Percentiles rank a stretch among this genome's conserved stretches.
These are phyloP conservation scores for Drosophila obscura DNA, from an alignment of 1,140 invertebrate genomes.

Conservation along the genomic window DNA sequence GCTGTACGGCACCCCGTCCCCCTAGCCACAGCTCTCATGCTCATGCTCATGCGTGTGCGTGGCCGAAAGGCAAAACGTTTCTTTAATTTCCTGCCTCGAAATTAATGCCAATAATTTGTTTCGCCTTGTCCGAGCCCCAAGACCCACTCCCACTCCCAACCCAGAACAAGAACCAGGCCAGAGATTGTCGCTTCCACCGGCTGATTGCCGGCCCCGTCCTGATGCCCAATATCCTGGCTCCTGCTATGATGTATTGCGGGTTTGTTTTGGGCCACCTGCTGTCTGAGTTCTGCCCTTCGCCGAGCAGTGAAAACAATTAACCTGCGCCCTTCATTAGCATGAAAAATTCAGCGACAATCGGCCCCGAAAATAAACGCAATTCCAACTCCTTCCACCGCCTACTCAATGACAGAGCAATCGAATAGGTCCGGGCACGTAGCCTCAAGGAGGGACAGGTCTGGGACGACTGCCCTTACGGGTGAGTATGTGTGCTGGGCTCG, in stretches of 20 bases:
- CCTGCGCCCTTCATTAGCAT: constrained; percentile 65
- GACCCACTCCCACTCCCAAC: not conserved
- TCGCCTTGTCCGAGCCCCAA: not conserved
- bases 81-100: constrained; percentile 59
- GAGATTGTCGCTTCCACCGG: not conserved
- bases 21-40: not conserved
- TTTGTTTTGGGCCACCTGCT: constrained; percentile 23
- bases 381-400: no score
- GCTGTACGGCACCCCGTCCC: constrained; percentile 13
- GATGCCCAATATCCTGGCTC: constrained; percentile 22
- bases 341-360: constrained; percentile 47
- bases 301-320: constrained; percentile 52
- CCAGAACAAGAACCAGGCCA: not conserved
- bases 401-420: constrained; percentile 37
- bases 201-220: constrained; percentile 24
- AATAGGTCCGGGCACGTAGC: constrained; percentile 33
- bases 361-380: constrained; percentile 12
- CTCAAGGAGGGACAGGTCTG: not conserved
- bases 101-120: constrained; percentile 62
- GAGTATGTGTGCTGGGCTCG: not conserved
- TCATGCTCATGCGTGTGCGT: constrained; percentile 14
- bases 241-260: not conserved
- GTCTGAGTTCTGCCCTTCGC: not conserved
- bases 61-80: constrained; percentile 48
- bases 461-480: no score